phyloP scores from a whole-genome alignment of 2,797 vertebrate species.

The Cetoscarus ocellatus region DNA sequence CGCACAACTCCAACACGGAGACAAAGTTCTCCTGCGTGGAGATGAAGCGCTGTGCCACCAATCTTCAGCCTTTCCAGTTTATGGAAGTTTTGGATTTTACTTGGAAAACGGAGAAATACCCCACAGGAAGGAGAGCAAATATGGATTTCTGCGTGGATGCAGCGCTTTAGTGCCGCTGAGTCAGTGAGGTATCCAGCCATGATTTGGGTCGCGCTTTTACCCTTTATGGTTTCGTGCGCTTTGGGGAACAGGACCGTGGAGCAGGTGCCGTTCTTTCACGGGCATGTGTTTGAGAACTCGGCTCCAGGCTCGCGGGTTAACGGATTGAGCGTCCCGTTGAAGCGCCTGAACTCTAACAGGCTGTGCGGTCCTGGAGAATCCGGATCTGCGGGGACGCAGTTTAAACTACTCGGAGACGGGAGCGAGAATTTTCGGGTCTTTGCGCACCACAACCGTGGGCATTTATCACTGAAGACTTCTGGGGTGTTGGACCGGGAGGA shows the following conservation, averaged over 20 bases:
- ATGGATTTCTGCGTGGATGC: conserved; percentile 54
- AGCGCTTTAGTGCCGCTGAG: conserved; percentile 57
- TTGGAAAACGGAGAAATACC: conserved; percentile 14
- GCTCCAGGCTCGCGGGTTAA: conserved; percentile 86
- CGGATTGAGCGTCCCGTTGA: conserved; percentile 88
- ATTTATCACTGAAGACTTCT: conserved; percentile 86
- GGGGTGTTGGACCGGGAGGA: conserved; percentile 87
- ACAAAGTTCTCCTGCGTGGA: conserved; percentile 69
- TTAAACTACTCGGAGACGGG: conserved; percentile 87
- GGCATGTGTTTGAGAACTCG: conserved; percentile 89
- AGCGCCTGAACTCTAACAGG: conserved; percentile 82
- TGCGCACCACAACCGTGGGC: conserved; percentile 87
- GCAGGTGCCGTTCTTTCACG: conserved; percentile 85
- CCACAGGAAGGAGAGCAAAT: conserved; percentile 13
- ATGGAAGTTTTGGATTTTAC: conserved; percentile 48
- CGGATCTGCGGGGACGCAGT: conserved; percentile 62
- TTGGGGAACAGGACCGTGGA: conserved; percentile 78
- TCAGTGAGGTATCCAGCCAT: conserved; percentile 68
- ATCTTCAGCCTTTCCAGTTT: conserved; percentile 18
- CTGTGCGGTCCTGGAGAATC: conserved; percentile 75
- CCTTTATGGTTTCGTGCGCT: conserved; percentile 68
- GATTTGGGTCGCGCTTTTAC: conserved; percentile 80
- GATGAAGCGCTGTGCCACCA: conserved; percentile 21
- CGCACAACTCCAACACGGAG: conserved; percentile 38
- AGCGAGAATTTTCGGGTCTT: conserved; percentile 84